phyloP scores from a whole-genome alignment of 2,888 invertebrate species.

The Drosophila maculinotata region DNA sequence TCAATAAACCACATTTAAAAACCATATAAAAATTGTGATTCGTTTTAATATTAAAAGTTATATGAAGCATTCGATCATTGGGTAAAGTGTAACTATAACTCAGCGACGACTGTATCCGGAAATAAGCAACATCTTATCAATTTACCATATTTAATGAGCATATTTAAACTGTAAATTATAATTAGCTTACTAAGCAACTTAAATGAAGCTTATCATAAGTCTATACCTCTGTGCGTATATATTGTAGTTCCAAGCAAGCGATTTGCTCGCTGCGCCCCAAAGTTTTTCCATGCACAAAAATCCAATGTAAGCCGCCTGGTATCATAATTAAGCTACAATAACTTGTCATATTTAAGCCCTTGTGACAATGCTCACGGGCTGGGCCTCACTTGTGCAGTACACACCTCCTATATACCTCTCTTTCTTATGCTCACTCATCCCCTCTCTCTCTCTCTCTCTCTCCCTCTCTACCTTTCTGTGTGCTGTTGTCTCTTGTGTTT shows the following conservation, averaged over 20 bases:
- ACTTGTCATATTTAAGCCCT: slow-evolving; percentile 76
- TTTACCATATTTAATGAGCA: not conserved
- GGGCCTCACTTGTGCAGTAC: slow-evolving; percentile 28
- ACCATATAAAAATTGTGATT: too few species aligned
- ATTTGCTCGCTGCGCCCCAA: slow-evolving; percentile 2
- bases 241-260: too few species aligned
- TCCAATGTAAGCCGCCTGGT: slow-evolving; percentile 67
- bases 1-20: too few species aligned
- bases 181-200: slow-evolving; percentile 8
- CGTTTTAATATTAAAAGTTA: not conserved
- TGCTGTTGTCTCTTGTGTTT: too few species aligned
- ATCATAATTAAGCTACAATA: slow-evolving; percentile 79
- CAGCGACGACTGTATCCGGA: not conserved
- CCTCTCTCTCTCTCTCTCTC: slow-evolving; percentile 11
- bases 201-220: slow-evolving; percentile 10
- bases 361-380: slow-evolving; percentile 45
- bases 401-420: slow-evolving; percentile 1
- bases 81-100: too few species aligned
- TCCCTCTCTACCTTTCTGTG: slow-evolving; percentile 21
- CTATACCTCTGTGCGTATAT: not conserved
- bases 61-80: not conserved
- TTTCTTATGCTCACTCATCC: slow-evolving; percentile 6
- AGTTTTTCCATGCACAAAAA: slow-evolving; percentile 35
- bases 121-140: not conserved
- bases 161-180: slow-evolving; percentile 8